Base-by-base conservation (phyloP, 2,797 vertebrate genomes). In the Hapalemur alaotrensis region DNA sequence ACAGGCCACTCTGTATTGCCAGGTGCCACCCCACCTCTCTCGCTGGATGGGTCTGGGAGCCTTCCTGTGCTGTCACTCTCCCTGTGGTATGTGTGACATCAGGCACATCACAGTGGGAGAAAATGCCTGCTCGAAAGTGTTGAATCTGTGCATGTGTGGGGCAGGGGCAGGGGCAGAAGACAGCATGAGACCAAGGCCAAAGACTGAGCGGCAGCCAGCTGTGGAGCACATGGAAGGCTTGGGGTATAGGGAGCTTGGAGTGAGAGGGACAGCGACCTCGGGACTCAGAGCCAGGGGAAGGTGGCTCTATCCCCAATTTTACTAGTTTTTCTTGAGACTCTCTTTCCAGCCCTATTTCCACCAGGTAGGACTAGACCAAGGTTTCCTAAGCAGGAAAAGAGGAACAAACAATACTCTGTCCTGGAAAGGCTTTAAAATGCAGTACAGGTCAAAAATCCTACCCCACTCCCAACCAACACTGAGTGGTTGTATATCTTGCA, bases 401-500 rank as follows among this genome's bases (percentile, higher is more conserved):
- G 63, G 30, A 28, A 22, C 41, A 41, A 69, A 10, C 1, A n/a
- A 11, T 2, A 22, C 2, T 11, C 1, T 70, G 0, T 15, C n/a
- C 52, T 28, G n/a, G 54, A 59, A 78, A 83, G 28, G 57, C 23
- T 73, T 82, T 48, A 46, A 52, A 87, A 73, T 43, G 76, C 38
- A 86, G 3, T 4, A 14, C 48, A 83, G 43, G 23, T 67, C 61
- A 30, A n/a, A 14, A 76, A 30, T 12, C 6, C 75, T 32, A 2
- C 23, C n/a, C 54, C 12, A 1, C 5, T 1, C 0, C 20, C 1
- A 20, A 2, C 59, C n/a, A 23, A 2, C 32, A 38, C 35, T 7
- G 57, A 48, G 28, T 4, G 57, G 28, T 59, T 13, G 6, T 13
- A 4, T 30, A 63, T 28, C 50, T 69, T 25, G 17, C 4, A 13